Base-by-base conservation (phyloP, 2,888 invertebrate genomes). In the Neoaliturus tenellus region DNA sequence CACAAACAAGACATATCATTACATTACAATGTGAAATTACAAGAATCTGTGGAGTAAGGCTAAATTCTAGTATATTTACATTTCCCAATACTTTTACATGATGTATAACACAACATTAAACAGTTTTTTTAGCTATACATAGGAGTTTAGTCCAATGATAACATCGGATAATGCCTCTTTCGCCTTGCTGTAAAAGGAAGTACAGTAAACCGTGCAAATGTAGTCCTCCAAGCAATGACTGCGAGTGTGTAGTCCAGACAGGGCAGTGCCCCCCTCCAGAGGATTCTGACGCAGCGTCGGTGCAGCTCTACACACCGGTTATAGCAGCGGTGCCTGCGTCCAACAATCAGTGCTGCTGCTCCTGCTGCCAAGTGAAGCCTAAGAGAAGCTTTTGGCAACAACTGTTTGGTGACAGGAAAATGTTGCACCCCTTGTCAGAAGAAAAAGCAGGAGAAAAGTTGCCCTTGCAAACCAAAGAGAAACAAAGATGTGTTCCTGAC, bases 351-450 rank as follows among this genome's bases (percentile, higher is more conserved):
- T 28, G 28, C 62, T 20, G 23, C 51, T 23, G 20, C 51, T 39
- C 8, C 39, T 51, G 51, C 51, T 58, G 58, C 14, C 17, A 62
- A 12, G 62, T 28, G 14, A 75, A 44, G n/a, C 44, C 73, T 0
- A 75, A 75, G 73, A 75, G 48, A 17, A 75, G 44, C 28, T 44
- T 75, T 14, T 75, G 73, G 73, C 73, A 75, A 44, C 73, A 75
- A 23, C 41, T 75, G 39, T 75, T 75, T 44, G 44, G 73, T 28
- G 41, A 23, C 25, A 39, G 12, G 20, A 71, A 39, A 39, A 14
- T 71, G 71, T 31, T 71, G 20, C 39, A 12, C 62, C 14, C 62
- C 71, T 0, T 20, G n/a, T 39, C 41, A 39, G 31, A 71, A 71
- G 41, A 71, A 71, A 20, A 71, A 71, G 41, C 23, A 28, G 14